phyloP scores from a whole-genome alignment of 2,888 invertebrate species.

The Sympetrum striolatum region DNA sequence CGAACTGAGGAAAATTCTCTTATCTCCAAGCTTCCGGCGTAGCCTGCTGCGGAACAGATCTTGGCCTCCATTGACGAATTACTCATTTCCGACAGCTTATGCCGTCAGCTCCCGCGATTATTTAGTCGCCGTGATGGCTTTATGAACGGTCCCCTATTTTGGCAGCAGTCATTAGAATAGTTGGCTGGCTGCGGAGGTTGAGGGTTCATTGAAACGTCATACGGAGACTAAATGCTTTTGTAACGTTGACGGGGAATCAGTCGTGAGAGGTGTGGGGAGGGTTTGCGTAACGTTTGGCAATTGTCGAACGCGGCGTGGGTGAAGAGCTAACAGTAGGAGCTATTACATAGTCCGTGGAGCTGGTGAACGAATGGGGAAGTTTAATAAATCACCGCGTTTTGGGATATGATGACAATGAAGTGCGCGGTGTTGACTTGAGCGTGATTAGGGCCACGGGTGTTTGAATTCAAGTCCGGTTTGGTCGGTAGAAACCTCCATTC shows the following conservation, averaged over 20 bases:
- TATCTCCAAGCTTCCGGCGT: background rate
- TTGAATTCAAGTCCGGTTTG: too few relatives aligned
- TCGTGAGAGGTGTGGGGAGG: background rate
- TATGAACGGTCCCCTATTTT: constrained; percentile 6
- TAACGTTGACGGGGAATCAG: background rate
- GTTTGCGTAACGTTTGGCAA: background rate
- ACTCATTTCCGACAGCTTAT: too few relatives aligned
- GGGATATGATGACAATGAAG: background rate
- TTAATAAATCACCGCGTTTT: background rate
- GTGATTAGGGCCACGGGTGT: background rate
- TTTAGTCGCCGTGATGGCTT: constrained; percentile 1
- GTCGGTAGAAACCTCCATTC: too few relatives aligned
- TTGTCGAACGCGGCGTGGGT: background rate
- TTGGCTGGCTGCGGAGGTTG: background rate
- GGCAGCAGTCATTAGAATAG: constrained; percentile 23
- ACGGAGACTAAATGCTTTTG: background rate
- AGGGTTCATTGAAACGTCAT: constrained; percentile 3
- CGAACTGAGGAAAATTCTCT: background rate
- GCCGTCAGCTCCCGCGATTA: too few relatives aligned
- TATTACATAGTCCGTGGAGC: background rate
- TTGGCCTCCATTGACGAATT: too few relatives aligned
- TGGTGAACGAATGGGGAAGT: background rate
- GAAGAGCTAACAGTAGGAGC: background rate
- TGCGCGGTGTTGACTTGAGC: background rate
- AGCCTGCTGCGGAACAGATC: background rate